phyloP scores from a whole-genome alignment of 1,140 invertebrate species.

The Gonioctena quinquepunctata region DNA sequence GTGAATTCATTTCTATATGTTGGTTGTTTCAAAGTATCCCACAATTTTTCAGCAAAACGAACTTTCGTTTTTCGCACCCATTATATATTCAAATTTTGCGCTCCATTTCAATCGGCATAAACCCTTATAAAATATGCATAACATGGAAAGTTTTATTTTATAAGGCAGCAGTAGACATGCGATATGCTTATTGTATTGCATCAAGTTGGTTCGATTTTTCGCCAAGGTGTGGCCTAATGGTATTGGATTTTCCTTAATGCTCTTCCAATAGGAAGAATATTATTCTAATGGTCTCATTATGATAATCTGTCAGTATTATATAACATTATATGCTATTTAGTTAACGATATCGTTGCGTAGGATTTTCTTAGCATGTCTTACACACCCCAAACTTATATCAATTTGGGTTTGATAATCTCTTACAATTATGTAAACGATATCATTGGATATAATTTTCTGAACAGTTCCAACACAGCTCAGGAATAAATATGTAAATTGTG shows the following conservation, averaged over 20 bases:
- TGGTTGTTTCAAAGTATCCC: too few relatives aligned
- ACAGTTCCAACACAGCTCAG: too few relatives aligned
- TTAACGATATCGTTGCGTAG: too few relatives aligned
- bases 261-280: not conserved
- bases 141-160: not conserved
- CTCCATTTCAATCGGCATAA: not conserved
- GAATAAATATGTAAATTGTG: too few relatives aligned
- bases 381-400: too few relatives aligned
- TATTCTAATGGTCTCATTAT: constrained; percentile 5
- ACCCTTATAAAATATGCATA: not conserved
- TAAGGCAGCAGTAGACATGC: not conserved
- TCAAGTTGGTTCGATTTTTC: constrained; percentile 9
- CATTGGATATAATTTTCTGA: too few relatives aligned
- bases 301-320: not conserved
- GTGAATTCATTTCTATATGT: too few relatives aligned
- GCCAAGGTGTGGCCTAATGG: constrained; percentile 7
- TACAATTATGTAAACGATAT: too few relatives aligned
- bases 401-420: too few relatives aligned
- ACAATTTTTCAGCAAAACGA: too few relatives aligned
- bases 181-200: constrained; percentile 2
- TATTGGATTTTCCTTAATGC: constrained; percentile 4
- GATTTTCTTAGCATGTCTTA: too few relatives aligned
- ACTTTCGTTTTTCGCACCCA: not conserved
- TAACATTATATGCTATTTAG: not conserved
- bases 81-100: not conserved